Conservation (phyloP, 1,140 invertebrate species). For the Drosophila micromelanica region DNA sequence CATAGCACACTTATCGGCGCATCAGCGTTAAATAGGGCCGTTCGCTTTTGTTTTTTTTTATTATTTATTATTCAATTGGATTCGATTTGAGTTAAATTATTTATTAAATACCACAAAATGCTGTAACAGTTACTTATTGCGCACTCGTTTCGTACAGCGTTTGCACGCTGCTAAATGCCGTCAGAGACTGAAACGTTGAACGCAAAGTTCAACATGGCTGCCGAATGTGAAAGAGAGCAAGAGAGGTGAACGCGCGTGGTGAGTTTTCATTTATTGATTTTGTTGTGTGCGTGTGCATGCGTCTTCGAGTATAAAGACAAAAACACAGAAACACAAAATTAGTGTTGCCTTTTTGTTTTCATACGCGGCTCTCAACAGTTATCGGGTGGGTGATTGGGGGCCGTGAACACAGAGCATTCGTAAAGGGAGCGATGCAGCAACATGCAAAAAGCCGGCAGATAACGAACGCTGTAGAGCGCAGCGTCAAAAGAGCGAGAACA, state of each 20-base stretch:
- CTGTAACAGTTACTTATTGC: constrained; percentile 28
- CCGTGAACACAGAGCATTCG: neutral
- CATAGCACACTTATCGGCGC: constrained; percentile 36
- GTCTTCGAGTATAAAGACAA: constrained; percentile 38
- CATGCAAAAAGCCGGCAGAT: constrained; percentile 65
- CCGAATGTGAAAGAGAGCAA: neutral
- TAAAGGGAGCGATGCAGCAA: constrained; percentile 17
- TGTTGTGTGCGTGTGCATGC: constrained; percentile 35
- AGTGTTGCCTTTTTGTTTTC: constrained; percentile 52
- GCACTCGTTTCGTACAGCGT: constrained; percentile 34
- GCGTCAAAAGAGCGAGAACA: constrained; percentile 28
- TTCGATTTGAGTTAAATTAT: constrained; percentile 23
- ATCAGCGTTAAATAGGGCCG: neutral
- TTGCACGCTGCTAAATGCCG: constrained; percentile 64
- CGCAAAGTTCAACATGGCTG: constrained; percentile 30
- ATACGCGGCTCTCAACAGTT: constrained; percentile 18
- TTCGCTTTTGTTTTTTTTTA: too few relatives aligned
- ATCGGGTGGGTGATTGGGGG: neutral
- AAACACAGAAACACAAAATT: constrained; percentile 49
- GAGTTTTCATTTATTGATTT: constrained; percentile 71
- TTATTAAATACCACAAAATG: constrained; percentile 48
- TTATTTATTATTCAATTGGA: neutral
- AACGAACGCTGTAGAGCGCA: constrained; percentile 28
- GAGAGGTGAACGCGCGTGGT: constrained; percentile 38
- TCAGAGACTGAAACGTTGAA: constrained; percentile 64